Base-by-base conservation (phyloP, 2,888 invertebrate genomes). In the Ligdia adustata region DNA sequence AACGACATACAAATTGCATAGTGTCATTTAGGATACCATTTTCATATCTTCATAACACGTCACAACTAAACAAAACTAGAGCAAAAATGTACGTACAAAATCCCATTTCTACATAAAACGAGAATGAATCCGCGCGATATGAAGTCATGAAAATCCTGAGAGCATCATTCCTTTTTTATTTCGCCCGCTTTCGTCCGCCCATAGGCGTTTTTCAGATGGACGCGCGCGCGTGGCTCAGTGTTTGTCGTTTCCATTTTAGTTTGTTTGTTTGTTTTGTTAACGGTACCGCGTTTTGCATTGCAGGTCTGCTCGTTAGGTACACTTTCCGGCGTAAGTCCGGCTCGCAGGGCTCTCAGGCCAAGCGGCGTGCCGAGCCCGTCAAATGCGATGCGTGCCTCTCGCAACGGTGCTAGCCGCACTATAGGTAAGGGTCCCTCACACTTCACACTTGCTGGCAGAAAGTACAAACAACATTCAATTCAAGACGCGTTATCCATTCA, bases 291-390 rank as follows among this genome's bases (percentile, higher is more conserved):
- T 90, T 90, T 90, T 89, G 82, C 86, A 89, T 91, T 91, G 83
- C 91, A 91, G 91, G 91, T 91, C 90, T 91, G 76, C 90, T 91
- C 88, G 91, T 91, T 91, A 91, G 91, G 91, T 91, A 91, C 90
- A 91, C 91, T 85, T 91, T 91, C 85, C 91, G 91, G 79, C 90
- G 90, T 90, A 91, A 91, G 85, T 89, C 90, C 83, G 88, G 86
- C 78, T 85, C 89, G 78, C 90, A 89, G 76, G 85, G 81, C 82
- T 83, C 90, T 81, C 88, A 86, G 82, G 81, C 79, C 82, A 88
- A 83, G 82, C 82, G 85, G 75, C 86, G 85, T 72, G 77, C 82
- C 72, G 90, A 90, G 79, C 85, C 88, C 76, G 88, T 86, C 84
- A 84, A 86, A 82, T 91, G 91, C 85, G 89, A 90, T 81, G 90